Evolutionary conservation across 2,113 vertebrate genomes (phyloP), one percentile per base, ranked within the genome.

Genomic region (Lutjanus erythropterus): DNA sequence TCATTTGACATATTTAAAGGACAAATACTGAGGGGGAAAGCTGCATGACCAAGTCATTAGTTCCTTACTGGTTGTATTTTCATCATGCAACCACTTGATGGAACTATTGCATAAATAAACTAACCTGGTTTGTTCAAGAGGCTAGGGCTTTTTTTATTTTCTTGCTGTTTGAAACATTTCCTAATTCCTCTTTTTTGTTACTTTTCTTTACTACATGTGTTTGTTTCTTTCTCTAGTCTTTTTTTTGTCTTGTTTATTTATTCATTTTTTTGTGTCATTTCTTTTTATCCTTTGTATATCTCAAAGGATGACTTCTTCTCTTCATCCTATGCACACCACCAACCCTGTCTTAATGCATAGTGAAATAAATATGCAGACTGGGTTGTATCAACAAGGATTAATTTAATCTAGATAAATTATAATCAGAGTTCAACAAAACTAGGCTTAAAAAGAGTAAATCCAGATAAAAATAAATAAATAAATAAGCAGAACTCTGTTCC

Each of bases 1-100:
- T 15, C 1, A 39, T 67, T 60, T 74, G 25, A n/a, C 16, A 25
- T 44, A 39, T 58, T 66, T 12, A 19, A 6, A 21, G 7, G 21
- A 58, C 41, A 53, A 25, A 19, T 0, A 41, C 9, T 18, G 11
- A 21, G 19, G 1, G 1, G 3, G 7, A 31, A 53, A 27, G 10
- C 3, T 10, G 6, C 0, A 23, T 0, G 25, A 31, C 9, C 2
- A 7, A 2, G 12, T 19, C 9, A 2, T 5, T 12, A 1, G 14
- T n/a, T 53, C 4, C 15, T n/a, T 7, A 37, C 19, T 42, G 15
- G 21, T 12, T 87, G 90, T 68, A 88, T 55, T 80, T 62, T 46
- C 21, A 31, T 39, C 12, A 14, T 64, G 6, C 7, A 42, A 41
- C 91, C 93, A 93, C 91, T 84, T 59, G 90, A 78, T 90, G 89